Percentiles rank a stretch among this genome's conserved stretches.
phyloP scores from a whole-genome alignment of 1,140 invertebrate genomes.

The Drosophila pruinosa region DNA sequence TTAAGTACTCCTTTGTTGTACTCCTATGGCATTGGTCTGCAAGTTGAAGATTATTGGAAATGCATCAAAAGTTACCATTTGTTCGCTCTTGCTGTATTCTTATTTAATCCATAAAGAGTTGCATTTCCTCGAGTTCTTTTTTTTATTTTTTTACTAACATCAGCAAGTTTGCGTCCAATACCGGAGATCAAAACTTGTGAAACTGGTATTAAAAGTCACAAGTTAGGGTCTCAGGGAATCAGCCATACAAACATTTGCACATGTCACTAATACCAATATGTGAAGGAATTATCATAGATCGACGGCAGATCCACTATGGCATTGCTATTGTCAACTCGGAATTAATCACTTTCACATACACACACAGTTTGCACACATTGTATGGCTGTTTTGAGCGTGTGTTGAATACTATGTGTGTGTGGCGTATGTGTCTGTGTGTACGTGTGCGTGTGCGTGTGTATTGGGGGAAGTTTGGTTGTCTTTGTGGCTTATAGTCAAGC shows the following conservation, averaged over 20 bases:
- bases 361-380: conserved; percentile 17
- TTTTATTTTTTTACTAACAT: conserved; percentile 66
- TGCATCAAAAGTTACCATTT: neutral
- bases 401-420: neutral
- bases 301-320: neutral
- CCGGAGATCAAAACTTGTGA: conserved; percentile 83
- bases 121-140: neutral
- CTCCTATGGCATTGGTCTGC: too few species aligned
- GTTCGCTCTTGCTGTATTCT: neutral
- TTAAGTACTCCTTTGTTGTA: too few species aligned
- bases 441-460: neutral
- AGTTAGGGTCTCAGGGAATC: conserved; percentile 83
- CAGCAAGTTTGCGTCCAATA: conserved; percentile 83
- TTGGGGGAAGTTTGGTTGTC: conserved; percentile 15
- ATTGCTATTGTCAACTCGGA: too few species aligned
- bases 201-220: conserved; percentile 83
- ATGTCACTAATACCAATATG: conserved; percentile 76
- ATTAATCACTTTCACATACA: conserved; percentile 18
- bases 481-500: conserved; percentile 79
- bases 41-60: neutral
- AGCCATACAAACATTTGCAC: conserved; percentile 83
- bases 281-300: neutral
- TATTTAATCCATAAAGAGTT: neutral
- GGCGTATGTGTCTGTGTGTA: neutral
- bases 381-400: conserved; percentile 24